Conservation (phyloP, 2,888 invertebrate species). For the Thereva unica region DNA sequence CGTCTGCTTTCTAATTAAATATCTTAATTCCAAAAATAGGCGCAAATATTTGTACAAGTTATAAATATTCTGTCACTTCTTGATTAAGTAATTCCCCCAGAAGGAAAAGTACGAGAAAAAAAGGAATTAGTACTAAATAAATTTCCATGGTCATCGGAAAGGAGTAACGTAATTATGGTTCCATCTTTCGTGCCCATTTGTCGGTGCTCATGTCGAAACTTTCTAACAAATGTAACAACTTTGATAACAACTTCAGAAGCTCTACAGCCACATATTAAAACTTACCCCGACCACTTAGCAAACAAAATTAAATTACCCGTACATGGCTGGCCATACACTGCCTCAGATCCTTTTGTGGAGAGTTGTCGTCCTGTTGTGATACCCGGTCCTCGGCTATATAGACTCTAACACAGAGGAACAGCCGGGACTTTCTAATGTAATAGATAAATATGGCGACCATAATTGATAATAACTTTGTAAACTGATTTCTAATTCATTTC, state of each 20-base stretch:
- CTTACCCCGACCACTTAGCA: conserved; percentile 24
- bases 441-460: conserved; percentile 35
- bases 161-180: conserved; percentile 27
- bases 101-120: neutral
- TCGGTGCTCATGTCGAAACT: conserved; percentile 23
- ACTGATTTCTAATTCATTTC: conserved; percentile 31
- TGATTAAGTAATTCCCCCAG: too few species aligned
- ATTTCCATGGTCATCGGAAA: conserved; percentile 25
- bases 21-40: too few species aligned
- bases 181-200: conserved; percentile 19
- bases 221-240: conserved; percentile 33
- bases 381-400: neutral
- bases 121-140: neutral
- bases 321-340: neutral
- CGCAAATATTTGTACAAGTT: too few species aligned
- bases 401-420: too few species aligned
- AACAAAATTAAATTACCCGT: conserved; percentile 32
- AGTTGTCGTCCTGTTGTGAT: conserved; percentile 5
- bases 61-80: too few species aligned
- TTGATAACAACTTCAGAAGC: conserved; percentile 30
- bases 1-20: too few species aligned
- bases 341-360: too few species aligned
- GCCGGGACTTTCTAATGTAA: conserved; percentile 16
- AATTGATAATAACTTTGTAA: conserved; percentile 35
- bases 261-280: conserved; percentile 30